Base-by-base conservation (phyloP, 2,888 invertebrate species). In the Ectemnius cavifrons region DNA sequence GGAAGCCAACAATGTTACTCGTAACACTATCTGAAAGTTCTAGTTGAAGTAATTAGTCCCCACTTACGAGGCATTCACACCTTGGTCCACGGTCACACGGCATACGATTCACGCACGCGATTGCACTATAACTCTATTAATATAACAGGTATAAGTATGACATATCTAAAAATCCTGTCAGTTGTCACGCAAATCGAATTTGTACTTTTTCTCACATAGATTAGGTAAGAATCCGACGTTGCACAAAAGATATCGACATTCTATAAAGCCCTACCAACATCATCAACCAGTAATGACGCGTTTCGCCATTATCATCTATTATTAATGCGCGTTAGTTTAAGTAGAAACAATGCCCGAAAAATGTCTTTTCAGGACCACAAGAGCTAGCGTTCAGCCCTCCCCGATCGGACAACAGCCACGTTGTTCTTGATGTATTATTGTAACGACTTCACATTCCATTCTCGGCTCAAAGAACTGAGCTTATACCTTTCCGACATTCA, bases 101-200 rank as follows among this genome's bases (percentile, higher is more conserved):
- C 85, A 85, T 84, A 85, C 83, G 85, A 84, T 85, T 84, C 88
- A 87, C 85, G 85, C 87, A 88, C 87, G 85, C 89, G 86, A 88
- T 89, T 88, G 88, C 90, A 89, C 89, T 88, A 87, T 87, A 86
- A 86, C 85, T 87, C 88, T 89, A 89, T 86, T 84, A 85, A 88
- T 88, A 87, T 88, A 89, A 88, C 87, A 88, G 84, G 85, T 88
- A 87, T 86, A 85, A 84, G 84, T 85, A 84, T 85, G 87, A 89
- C 89, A 82, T 86, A 79, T 85, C 81, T 84, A 86, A 85, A 86
- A 88, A 86, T 88, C 84, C 86, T 88, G 85, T 88, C 86, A 81
- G 86, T 87, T 88, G 85, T 88, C 85, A 86, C 87, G 85, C 87
- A 86, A 88, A 88, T 86, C 83, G 88, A 89, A 90, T 89, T 89